A percentile compares a stretch with the other conserved stretches of the same genome.
phyloP scores from a whole-genome alignment of 2,888 invertebrate genomes.

The Epistrophella euchroma region DNA sequence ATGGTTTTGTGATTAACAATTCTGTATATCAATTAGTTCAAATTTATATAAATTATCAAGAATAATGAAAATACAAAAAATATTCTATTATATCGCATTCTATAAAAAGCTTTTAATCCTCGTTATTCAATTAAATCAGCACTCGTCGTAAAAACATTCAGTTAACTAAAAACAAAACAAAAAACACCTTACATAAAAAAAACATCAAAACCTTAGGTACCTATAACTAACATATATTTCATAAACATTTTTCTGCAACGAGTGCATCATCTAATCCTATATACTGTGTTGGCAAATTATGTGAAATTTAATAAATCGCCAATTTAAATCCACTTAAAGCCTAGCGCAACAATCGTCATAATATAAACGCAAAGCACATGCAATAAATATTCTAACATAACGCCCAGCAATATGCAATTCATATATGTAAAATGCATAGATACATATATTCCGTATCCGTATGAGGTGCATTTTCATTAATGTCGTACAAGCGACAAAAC shows the following conservation, averaged over 20 bases:
- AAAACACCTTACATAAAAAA: too few species aligned
- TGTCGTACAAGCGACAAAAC: slow-evolving; percentile 61
- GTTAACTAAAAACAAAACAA: too few species aligned
- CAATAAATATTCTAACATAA: slow-evolving; percentile 52
- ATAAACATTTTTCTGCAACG: background rate
- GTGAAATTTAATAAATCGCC: slow-evolving; percentile 68
- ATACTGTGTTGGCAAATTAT: slow-evolving; percentile 69
- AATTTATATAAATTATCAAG: too few species aligned
- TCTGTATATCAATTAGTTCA: too few species aligned
- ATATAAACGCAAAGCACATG: slow-evolving; percentile 24
- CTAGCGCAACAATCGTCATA: slow-evolving; percentile 19
- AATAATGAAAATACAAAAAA: too few species aligned
- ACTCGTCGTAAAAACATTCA: too few species aligned
- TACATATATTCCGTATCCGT: slow-evolving; percentile 21
- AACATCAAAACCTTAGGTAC: too few species aligned
- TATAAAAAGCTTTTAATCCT: too few species aligned
- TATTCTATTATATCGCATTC: too few species aligned
- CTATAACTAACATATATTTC: too few species aligned
- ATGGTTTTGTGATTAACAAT: too few species aligned
- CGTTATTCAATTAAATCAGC: too few species aligned
- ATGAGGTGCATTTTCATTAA: slow-evolving; percentile 70
- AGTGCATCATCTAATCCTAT: slow-evolving; percentile 46
- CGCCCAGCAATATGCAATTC: slow-evolving; percentile 36
- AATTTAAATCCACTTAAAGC: slow-evolving; percentile 70
- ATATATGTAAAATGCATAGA: background rate